Base-by-base conservation (phyloP, 2,888 invertebrate species). In the Polydesmus complanatus region DNA sequence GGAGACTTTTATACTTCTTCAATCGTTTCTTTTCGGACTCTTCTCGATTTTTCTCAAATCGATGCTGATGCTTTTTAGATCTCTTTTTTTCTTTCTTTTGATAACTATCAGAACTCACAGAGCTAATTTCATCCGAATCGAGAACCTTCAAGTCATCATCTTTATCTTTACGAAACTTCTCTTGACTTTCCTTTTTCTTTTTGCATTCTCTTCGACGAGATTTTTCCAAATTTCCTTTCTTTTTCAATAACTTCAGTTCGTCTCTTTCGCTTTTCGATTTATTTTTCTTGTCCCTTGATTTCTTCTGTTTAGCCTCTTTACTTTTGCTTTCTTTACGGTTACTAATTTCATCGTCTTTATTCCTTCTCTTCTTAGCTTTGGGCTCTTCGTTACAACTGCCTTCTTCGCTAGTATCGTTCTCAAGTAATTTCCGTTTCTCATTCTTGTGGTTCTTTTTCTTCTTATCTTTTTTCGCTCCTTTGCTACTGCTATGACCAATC, bases 231-330 rank as follows among this genome's bases (percentile, higher is more conserved):
- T 25, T 27, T 11, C 52, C 53, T 19, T 52, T 58, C 23, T 58
- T 58, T 53, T 58, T 58, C 2, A 27, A 53, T 14, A 23, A 25
- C 22, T 52, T 26, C 2, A 26, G 18, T 23, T 58, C 58, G 14
- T 58, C 58, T 5, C 58, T 51, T 18, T 58, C 58, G 37, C 47
- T 27, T 64, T 54, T 67, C 64, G 37, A 62, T 62, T 61, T 63
- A 61, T 19, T 57, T 1, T 25, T 25, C 54, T 65, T 62, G 1
- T 62, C 61, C 49, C 84, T 82, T 66, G 81, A 80, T 65, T 84
- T 82, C 72, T 78, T 78, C 58, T 79, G 78, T 50, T 78, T 80
- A 56, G 69, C 66, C 78, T 69, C 62, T 65, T 71, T 70, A 63
- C 60, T 63, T 50, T 66, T 61, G 27, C 63, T 56, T 50, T 71